Evolutionary conservation across 2,888 invertebrate species (phyloP).

Genomic region (Molorchus minor): DNA sequence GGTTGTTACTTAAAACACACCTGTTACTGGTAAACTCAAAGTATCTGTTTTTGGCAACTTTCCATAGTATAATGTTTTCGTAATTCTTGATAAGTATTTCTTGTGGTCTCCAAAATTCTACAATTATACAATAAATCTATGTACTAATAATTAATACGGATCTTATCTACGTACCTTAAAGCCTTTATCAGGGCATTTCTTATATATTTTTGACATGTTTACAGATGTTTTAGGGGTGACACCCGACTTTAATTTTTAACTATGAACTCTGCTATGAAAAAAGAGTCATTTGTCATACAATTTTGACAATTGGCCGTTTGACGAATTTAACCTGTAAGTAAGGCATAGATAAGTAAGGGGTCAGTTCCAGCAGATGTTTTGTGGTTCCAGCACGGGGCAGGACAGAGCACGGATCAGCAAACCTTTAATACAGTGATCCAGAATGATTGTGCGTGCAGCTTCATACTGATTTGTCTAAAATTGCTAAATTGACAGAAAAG

Average conservation of each 20-base stretch:
- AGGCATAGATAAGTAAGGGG: no score
- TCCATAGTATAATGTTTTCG: conserved; percentile 90
- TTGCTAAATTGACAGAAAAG: no score
- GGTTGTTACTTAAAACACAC: conserved; percentile 64
- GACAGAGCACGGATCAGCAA: no score
- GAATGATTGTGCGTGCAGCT: no score
- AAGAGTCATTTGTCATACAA: no score
- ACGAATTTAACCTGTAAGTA: no score
- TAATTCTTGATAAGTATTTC: conserved; percentile 82
- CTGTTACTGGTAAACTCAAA: conserved; percentile 81
- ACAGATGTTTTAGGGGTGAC: neutral
- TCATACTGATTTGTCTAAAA: no score
- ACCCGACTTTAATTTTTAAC: neutral
- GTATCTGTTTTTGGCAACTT: conserved; percentile 76
- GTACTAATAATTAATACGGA: conserved; percentile 10
- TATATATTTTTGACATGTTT: conserved; percentile 55
- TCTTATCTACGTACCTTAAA: conserved; percentile 45
- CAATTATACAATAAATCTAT: conserved; percentile 39
- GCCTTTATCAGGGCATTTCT: conserved; percentile 46
- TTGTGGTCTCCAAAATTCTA: conserved; percentile 77
- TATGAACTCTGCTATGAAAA: no score
- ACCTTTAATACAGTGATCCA: no score
- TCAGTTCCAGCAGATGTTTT: no score
- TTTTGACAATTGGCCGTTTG: no score
- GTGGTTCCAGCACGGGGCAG: no score